These are phyloP conservation scores for Pantelozetes paolii DNA, from an alignment of 2,888 invertebrate genomes.

Conservation along the genomic window DNA sequence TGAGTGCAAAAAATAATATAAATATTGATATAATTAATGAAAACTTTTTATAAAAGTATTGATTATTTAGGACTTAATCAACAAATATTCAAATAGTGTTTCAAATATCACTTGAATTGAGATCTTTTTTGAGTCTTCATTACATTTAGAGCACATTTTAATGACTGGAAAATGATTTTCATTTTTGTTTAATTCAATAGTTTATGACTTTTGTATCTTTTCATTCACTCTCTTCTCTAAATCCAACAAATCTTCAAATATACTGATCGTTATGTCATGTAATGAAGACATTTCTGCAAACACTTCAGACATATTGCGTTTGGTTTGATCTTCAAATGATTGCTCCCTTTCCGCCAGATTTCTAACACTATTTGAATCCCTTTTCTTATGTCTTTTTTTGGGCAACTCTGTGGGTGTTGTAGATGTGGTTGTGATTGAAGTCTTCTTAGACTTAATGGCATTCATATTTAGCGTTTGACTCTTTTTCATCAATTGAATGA, in stretches of 20 bases:
- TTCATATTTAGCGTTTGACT: not conserved
- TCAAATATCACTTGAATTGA: not conserved
- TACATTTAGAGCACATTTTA: not conserved
- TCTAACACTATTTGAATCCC: constrained; percentile 11
- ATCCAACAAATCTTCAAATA: constrained; percentile 39
- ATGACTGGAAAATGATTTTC: not conserved
- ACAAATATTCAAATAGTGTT: too few species aligned
- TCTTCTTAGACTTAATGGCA: not conserved
- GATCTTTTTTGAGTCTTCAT: not conserved
- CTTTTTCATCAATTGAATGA: constrained; percentile 42
- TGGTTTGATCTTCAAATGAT: constrained; percentile 40
- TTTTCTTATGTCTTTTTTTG: constrained; percentile 2
- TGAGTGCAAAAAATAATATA: too few species aligned
- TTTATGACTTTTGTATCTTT: constrained; percentile 35
- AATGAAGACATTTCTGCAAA: constrained; percentile 40
- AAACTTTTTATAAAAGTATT: too few species aligned
- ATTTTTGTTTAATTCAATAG: too few species aligned
- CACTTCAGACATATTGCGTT: constrained; percentile 39
- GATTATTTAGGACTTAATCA: too few species aligned
- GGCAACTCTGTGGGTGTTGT: not conserved
- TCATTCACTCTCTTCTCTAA: constrained; percentile 35
- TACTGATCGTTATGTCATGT: constrained; percentile 41
- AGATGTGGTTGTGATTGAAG: too few species aligned
- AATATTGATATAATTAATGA: too few species aligned
- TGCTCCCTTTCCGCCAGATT: not conserved